phyloP scores from a whole-genome alignment of 1,140 invertebrate genomes.

The Battus philenor region DNA sequence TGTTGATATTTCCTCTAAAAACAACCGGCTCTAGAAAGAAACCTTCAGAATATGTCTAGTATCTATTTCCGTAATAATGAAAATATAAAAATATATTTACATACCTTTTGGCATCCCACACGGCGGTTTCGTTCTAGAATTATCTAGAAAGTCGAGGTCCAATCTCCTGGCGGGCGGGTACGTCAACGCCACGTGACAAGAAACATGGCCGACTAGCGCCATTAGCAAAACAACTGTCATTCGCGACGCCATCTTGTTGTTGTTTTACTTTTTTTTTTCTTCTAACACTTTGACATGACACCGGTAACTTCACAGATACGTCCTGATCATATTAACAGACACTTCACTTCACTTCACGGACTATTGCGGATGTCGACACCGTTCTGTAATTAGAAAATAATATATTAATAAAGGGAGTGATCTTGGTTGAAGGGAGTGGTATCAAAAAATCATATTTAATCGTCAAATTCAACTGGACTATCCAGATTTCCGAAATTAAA shows the following conservation, averaged over 20 bases:
- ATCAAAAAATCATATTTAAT: no score
- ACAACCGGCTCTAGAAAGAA: no score
- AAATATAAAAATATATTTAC: constrained; percentile 29
- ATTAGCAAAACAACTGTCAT: constrained; percentile 39
- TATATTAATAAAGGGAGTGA: no score
- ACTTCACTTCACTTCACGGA: constrained; percentile 9
- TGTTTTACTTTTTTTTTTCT: constrained; percentile 13
- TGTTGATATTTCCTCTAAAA: no score
- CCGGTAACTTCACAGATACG: constrained; percentile 18
- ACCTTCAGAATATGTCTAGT: no score
- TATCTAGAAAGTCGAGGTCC: constrained; percentile 96
- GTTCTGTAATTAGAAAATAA: background rate
- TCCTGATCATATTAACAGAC: constrained; percentile 15
- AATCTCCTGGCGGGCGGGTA: constrained; percentile 90
- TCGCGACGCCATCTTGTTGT: constrained; percentile 45
- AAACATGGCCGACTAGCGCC: constrained; percentile 36
- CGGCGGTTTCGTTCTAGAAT: constrained; percentile 89
- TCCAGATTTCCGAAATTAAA: no score
- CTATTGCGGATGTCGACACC: background rate
- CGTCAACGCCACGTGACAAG: constrained; percentile 88
- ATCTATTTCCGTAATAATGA: no score
- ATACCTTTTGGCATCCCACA: constrained; percentile 98
- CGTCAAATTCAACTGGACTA: no score
- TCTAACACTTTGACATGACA: constrained; percentile 5
- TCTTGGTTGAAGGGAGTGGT: no score